Evolutionary conservation across 1,140 invertebrate species (phyloP).

Genomic region (Globodera rostochiensis): DNA sequence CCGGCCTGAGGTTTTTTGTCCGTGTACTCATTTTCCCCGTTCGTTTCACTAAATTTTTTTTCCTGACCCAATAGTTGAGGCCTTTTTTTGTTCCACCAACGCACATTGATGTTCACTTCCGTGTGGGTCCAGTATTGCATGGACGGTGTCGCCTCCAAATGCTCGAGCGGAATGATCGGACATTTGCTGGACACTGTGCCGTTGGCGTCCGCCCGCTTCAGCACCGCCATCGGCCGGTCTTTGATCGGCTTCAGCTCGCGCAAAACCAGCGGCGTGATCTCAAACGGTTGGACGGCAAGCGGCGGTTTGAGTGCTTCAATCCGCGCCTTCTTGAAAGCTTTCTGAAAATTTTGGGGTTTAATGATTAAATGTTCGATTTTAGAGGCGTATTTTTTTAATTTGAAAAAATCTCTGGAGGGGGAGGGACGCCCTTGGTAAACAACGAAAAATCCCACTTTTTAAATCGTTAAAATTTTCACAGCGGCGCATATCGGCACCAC

Average conservation of each 20-base stretch:
- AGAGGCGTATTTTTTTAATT: too few species aligned
- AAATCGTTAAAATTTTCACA: not conserved
- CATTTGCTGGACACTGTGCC: conserved; percentile 24
- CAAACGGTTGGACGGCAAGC: conserved; percentile 11
- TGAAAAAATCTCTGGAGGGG: too few species aligned
- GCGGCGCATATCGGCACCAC: not conserved
- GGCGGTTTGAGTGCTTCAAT: conserved; percentile 23
- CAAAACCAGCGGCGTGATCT: conserved; percentile 21
- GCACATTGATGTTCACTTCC: conserved; percentile 49
- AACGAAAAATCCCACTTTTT: not conserved
- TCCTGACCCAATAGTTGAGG: not conserved
- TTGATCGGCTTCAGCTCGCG: conserved; percentile 34
- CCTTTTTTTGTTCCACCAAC: conserved; percentile 2
- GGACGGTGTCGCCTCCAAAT: conserved; percentile 45
- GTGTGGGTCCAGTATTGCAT: conserved; percentile 57
- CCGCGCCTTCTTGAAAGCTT: conserved; percentile 27
- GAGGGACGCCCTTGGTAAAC: too few species aligned
- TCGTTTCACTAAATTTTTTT: not conserved
- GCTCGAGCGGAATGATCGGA: conserved; percentile 36
- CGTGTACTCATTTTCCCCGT: not conserved
- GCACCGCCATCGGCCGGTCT: conserved; percentile 8
- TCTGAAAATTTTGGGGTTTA: not conserved
- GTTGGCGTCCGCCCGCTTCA: conserved; percentile 35
- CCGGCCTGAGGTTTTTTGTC: too few species aligned
- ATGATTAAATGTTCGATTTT: too few species aligned